Base-by-base conservation (phyloP, 2,113 vertebrate genomes). In the Hirundichthys speculiger region DNA sequence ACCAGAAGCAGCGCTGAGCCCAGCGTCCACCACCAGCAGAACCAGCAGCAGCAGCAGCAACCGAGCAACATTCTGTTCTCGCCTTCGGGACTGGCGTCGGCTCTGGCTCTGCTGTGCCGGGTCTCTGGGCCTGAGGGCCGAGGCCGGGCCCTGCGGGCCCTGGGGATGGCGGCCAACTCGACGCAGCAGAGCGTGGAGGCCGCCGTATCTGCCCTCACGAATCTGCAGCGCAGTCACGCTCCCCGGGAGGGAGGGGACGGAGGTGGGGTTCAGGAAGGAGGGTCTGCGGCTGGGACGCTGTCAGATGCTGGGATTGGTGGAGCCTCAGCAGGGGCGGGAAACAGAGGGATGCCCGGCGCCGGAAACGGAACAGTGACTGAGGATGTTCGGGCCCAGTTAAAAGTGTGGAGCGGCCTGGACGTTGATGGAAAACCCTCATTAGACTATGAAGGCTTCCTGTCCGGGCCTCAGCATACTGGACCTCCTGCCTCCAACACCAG, bases 61-160 rank as follows among this genome's bases (percentile, higher is more conserved):
- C 56, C 57, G 39, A 41, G 14, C 16, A 74, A 27, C 61, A 53
- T 80, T 50, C 42, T 66, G 48, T 58, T 79, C 42, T 75, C 45
- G 4, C 53, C 73, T 14, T 21, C 60, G 21, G 63, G 76, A 45
- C 40, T 79, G 47, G 74, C 27, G 0, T 75, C 71, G 20, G 66
- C 69, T n/a, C 43, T 69, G 18, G 46, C 24, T 16, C 50, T 68
- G 56, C 51, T 65, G n/a, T 73, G 64, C 30, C 7, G 11, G 24
- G 42, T 30, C n/a, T 68, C 62, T 12, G 70, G 54, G 9, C 58
- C 73, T 0, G 41, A 38, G 25, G 67, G 40, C 21, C 21, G 19
- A 42, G 65, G 45, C 45, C 66, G 54, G 58, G 45, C 48, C 48
- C 53, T 68, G 64, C 22, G 64, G 64, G 59, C 22, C 16, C 19